phyloP scores from a whole-genome alignment of 2,888 invertebrate genomes.

The Helobdella robusta region DNA sequence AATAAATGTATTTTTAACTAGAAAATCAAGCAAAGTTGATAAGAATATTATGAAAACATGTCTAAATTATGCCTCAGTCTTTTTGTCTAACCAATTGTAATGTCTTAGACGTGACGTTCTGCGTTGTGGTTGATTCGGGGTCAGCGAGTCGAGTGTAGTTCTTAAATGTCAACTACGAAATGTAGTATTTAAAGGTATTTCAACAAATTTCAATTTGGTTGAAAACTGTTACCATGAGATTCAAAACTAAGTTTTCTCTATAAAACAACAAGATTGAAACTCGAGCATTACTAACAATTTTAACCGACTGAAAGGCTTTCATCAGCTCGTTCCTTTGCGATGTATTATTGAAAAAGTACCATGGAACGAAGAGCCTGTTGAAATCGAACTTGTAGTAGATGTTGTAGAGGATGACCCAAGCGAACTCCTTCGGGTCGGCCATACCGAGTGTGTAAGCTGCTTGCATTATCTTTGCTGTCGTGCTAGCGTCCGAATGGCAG shows the following conservation, averaged over 20 bases:
- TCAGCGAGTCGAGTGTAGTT: conserved; percentile 2
- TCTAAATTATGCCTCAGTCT: too few relatives aligned
- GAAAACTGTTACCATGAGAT: too few relatives aligned
- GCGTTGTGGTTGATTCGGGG: not conserved
- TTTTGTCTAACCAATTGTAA: too few relatives aligned
- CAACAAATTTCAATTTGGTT: too few relatives aligned
- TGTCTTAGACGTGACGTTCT: too few relatives aligned
- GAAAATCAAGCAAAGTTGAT: not conserved
- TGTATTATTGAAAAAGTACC: not conserved
- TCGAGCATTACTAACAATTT: too few relatives aligned
- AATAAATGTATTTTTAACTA: too few relatives aligned
- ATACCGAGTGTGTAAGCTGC: conserved; percentile 10
- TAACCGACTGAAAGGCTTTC: conserved; percentile 1
- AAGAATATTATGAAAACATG: too few relatives aligned
- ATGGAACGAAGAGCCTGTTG: conserved; percentile 21
- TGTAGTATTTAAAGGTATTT: not conserved
- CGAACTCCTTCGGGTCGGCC: conserved; percentile 13
- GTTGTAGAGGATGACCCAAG: conserved; percentile 19
- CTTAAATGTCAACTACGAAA: not conserved
- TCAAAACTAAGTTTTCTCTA: not conserved
- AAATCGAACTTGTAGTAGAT: conserved; percentile 16
- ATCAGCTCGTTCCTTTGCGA: not conserved
- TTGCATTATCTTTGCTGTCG: conserved; percentile 1
- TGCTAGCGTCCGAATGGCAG: conserved; percentile 8
- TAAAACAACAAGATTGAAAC: not conserved